These are phyloP conservation scores for Apamea epomidion DNA, from an alignment of 2,888 invertebrate species.

Conservation along the genomic window DNA sequence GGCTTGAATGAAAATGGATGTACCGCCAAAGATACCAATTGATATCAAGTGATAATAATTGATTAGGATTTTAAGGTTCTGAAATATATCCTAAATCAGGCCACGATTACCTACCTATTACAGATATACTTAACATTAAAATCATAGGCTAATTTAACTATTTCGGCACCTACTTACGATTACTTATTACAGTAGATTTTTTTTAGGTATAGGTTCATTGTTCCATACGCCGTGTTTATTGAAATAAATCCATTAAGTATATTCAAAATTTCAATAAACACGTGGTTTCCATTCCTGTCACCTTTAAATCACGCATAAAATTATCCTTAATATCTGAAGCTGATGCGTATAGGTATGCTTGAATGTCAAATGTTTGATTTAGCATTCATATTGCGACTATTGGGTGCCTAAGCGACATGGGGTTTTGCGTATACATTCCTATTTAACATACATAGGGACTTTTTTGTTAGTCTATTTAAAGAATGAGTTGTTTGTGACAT, in stretches of 20 bases:
- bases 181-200: neutral
- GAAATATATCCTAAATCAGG: neutral
- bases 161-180: neutral
- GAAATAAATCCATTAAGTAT: slow-evolving; percentile 19
- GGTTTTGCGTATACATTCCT: slow-evolving; percentile 1
- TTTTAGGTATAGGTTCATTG: slow-evolving; percentile 25
- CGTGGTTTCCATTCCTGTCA: slow-evolving; percentile 51
- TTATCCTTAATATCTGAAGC: slow-evolving; percentile 43
- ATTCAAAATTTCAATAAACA: slow-evolving; percentile 45
- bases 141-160: neutral
- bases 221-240: slow-evolving; percentile 7
- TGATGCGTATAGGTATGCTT: slow-evolving; percentile 36
- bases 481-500: slow-evolving; percentile 32
- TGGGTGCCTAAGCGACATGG: slow-evolving; percentile 29
- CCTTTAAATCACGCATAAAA: slow-evolving; percentile 40
- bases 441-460: slow-evolving; percentile 24
- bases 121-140: no score
- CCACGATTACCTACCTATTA: no score
- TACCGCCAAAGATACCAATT: neutral
- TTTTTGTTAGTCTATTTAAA: slow-evolving; percentile 43
- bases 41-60: neutral
- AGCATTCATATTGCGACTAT: slow-evolving; percentile 47
- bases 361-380: slow-evolving; percentile 49
- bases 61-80: neutral
- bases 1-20: neutral